These are phyloP conservation scores for Lethrus apterus DNA, from an alignment of 1,140 invertebrate genomes.

Conservation along the genomic window DNA sequence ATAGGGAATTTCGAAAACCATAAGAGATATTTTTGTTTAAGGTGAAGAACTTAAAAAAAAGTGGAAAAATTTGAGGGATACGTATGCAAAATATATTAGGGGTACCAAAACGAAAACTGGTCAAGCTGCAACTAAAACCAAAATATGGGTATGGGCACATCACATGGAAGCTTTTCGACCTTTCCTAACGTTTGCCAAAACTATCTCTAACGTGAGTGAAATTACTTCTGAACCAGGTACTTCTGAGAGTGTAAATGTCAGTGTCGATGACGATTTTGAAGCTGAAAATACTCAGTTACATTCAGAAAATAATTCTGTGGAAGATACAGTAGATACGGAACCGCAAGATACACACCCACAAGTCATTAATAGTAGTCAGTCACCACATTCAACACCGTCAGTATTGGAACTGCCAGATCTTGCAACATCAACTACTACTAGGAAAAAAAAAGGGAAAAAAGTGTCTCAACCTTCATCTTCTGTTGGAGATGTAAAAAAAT, in stretches of 20 bases:
- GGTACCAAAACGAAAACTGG: too few species aligned
- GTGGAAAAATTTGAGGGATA: too few species aligned
- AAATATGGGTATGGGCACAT: slow-evolving; percentile 8
- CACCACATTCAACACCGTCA: not conserved
- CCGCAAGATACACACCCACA: not conserved
- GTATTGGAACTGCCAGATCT: slow-evolving; percentile 3
- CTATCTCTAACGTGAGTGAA: slow-evolving; percentile 13
- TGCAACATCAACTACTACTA: not conserved
- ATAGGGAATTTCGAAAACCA: too few species aligned
- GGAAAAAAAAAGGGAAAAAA: too few species aligned
- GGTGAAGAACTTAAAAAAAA: too few species aligned
- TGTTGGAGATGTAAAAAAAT: slow-evolving; percentile 2
- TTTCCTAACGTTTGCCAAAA: slow-evolving; percentile 17
- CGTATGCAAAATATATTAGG: too few species aligned
- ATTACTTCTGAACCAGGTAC: not conserved
- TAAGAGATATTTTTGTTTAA: too few species aligned
- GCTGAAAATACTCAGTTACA: too few species aligned
- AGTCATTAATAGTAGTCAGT: not conserved
- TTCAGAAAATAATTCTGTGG: too few species aligned
- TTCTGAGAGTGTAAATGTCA: not conserved
- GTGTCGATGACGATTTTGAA: not conserved
- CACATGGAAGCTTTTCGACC: slow-evolving; percentile 18
- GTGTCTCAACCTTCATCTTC: not conserved
- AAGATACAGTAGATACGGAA: not conserved
- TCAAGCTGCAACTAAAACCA: too few species aligned